A percentile compares a stretch with the other conserved stretches of the same genome.
These are phyloP conservation scores for Chelon auratus DNA, from an alignment of 2,797 vertebrate species.

Conservation along the genomic window DNA sequence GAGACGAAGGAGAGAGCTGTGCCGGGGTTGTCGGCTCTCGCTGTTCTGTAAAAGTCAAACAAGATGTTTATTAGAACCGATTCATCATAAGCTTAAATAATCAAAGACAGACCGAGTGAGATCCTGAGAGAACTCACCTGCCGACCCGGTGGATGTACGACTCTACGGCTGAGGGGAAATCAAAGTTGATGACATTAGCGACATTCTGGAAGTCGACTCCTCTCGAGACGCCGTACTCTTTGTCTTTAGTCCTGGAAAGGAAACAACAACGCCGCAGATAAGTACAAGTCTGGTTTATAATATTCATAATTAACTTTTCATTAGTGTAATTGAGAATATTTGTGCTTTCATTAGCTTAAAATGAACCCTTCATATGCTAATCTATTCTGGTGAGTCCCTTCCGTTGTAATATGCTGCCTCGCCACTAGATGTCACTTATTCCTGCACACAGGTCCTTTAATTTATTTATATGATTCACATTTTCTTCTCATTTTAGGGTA, in stretches of 20 bases:
- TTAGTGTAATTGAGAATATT: no score
- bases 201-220: constrained; percentile 96
- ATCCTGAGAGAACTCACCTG: constrained; percentile 79
- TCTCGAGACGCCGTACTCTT: constrained; percentile 90
- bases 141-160: constrained; percentile 94
- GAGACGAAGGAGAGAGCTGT: constrained; percentile 90
- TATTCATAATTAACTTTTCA: no score
- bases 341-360: no score
- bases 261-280: no score
- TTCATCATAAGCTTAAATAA: not conserved
- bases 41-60: constrained; percentile 82
- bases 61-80: not conserved
- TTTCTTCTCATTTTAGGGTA: no score
- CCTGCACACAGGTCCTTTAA: no score
- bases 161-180: constrained; percentile 87
- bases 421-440: no score
- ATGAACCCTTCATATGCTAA: no score
- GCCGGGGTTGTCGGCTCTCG: constrained; percentile 90
- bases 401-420: no score
- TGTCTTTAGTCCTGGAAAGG: constrained; percentile 84
- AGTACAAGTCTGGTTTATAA: no score
- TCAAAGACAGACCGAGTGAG: not conserved
- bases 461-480: no score
- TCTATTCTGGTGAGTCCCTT: no score
- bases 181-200: constrained; percentile 92